These are phyloP conservation scores for Hyperoplus lanceolatus DNA, from an alignment of 2,797 vertebrate genomes.

Conservation along the genomic window DNA sequence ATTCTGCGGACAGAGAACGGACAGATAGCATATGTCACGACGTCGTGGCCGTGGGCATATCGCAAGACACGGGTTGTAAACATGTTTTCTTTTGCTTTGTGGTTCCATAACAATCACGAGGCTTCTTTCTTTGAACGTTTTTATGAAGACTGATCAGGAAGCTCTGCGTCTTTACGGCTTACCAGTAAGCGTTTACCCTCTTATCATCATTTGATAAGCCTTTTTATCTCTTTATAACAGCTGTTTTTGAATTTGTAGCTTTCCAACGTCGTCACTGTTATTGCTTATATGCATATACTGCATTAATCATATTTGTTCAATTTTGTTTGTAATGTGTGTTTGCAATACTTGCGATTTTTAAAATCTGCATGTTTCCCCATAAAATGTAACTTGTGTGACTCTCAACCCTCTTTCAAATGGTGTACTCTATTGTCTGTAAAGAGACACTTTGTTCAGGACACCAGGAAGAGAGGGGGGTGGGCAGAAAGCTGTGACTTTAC, in stretches of 20 bases:
- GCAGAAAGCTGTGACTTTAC: slow-evolving; percentile 30
- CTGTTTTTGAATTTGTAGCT: background rate
- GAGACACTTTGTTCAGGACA: slow-evolving; percentile 34
- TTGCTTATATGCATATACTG: background rate
- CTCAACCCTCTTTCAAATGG: background rate
- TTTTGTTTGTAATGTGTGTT: slow-evolving; percentile 5
- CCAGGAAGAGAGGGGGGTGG: slow-evolving; percentile 39
- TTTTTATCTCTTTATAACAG: background rate
- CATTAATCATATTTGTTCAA: background rate
- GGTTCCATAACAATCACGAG: slow-evolving; percentile 21
- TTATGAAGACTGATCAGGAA: slow-evolving; percentile 18
- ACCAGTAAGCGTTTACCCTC: background rate
- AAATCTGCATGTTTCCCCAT: background rate
- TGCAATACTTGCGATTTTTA: fast-evolving
- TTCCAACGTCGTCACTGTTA: background rate
- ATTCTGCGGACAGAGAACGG: background rate
- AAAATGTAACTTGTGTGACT: background rate
- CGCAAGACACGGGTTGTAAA: slow-evolving; percentile 41
- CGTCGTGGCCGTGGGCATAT: background rate
- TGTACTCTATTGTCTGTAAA: slow-evolving; percentile 17
- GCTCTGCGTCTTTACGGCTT: background rate
- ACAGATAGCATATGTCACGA: slow-evolving; percentile 1
- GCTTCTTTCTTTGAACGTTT: background rate
- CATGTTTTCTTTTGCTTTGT: slow-evolving; percentile 51
- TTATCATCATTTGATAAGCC: slow-evolving; percentile 4